Evolutionary conservation across 2,113 vertebrate genomes (phyloP), one percentile per base, ranked within the genome.

Genomic region (Microtus montanus): DNA sequence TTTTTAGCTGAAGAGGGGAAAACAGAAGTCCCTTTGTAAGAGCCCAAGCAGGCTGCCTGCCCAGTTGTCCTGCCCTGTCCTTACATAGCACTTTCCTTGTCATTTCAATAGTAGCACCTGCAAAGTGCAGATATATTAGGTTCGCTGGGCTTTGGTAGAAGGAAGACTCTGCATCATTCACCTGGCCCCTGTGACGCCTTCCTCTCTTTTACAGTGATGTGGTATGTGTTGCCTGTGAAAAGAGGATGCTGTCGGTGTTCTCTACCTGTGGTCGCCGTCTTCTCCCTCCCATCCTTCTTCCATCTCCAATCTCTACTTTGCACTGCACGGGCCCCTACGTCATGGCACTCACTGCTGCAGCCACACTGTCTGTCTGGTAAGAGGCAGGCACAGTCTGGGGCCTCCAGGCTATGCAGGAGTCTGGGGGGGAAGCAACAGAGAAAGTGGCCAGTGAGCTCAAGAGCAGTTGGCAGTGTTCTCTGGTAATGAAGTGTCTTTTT

Each of bases 321-420:
- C 99, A 99, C 47, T 99, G 99, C 98, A 99, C 99, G 0, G 99
- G 99, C 54, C 98, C 98, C 97, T 99, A 99, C 58, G 98, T 99
- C 97, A 99, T 99, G 99, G 99, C 98, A 2, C 99, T 99, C 96
- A 99, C 98, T 0, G 98, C 99, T 24, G 98, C 98, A 28, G 99
- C 99, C 54, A 98, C 98, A 0, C 98, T 99, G 10, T 99, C 99
- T 17, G 99, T 99, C 96, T 99, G 99, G 99, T 99, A 93, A 98
- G 99, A 97, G 73, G 26, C 1, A 61, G 84, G 35, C 70, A 35
- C 17, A 7, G 77, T 68, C 22, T 94, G 15, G 94, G 54, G 68
- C 8, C 63, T 92, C 38, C 2, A 58, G 35, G 38, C 15, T 68
- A 0, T 75, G 33, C 7, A 61, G 78, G 41, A 44, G 12, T 41